A percentile compares a stretch with the other conserved stretches of the same genome.
Conservation (phyloP, 2,888 invertebrate genomes). For the Mayetiola destructor region DNA sequence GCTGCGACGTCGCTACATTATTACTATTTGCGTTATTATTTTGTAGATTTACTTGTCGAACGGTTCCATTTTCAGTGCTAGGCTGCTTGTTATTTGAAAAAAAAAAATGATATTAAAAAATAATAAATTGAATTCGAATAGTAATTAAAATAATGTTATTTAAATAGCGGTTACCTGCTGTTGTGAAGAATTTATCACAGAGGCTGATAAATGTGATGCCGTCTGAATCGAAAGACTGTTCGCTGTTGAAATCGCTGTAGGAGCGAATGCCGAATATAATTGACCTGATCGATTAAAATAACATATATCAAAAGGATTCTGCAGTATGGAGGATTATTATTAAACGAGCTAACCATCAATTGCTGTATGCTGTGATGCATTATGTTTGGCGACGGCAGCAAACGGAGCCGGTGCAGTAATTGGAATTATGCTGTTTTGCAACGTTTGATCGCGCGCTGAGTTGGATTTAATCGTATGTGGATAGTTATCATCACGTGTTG, state of each 20-base stretch:
- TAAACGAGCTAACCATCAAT: constrained; percentile 2
- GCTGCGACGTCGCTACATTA: constrained; percentile 1
- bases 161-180: background rate
- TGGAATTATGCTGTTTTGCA: constrained; percentile 27
- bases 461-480: background rate
- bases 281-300: background rate
- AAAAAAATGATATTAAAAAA: background rate
- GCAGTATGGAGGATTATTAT: constrained; percentile 16
- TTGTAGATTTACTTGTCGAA: background rate
- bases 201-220: background rate
- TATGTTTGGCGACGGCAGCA: constrained; percentile 47
- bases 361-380: constrained; percentile 22
- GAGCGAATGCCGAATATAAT: constrained; percentile 14
- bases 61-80: constrained; percentile 2
- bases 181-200: constrained; percentile 16
- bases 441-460: background rate
- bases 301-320: background rate
- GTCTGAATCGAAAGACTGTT: constrained; percentile 12
- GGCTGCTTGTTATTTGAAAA: background rate
- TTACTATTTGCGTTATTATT: constrained; percentile 1
- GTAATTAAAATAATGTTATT: no score
- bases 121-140: no score
- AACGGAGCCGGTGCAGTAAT: constrained; percentile 39
- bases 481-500: constrained; percentile 17
- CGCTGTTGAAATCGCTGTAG: constrained; percentile 21